Percentiles rank a stretch among this genome's conserved stretches.
Conservation (phyloP, 2,888 invertebrate species). For the Pyrocoelia pectoralis region DNA sequence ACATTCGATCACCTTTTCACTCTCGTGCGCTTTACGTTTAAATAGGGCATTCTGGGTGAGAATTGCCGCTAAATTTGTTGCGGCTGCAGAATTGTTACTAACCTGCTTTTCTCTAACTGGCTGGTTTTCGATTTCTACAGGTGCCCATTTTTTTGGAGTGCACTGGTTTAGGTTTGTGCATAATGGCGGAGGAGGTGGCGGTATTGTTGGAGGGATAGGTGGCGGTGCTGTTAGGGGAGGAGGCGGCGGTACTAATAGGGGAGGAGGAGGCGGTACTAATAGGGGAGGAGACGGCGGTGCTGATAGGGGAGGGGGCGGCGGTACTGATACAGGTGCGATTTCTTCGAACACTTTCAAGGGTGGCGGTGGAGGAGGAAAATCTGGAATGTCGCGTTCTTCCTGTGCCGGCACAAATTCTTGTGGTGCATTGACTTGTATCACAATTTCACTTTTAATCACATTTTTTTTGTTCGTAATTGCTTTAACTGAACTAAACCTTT, state of each 20-base stretch:
- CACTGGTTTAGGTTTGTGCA: not conserved
- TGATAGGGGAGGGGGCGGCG: constrained; percentile 29
- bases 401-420: not conserved
- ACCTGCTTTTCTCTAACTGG: constrained; percentile 9
- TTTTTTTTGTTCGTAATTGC: constrained; percentile 37
- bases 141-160: constrained; percentile 16
- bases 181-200: constrained; percentile 42
- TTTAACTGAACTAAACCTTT: constrained; percentile 46
- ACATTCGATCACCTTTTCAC: not conserved
- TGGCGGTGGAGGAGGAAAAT: constrained; percentile 15
- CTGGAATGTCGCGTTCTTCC: not conserved
- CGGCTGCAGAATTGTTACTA: constrained; percentile 15
- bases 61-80: constrained; percentile 29
- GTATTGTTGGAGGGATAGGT: constrained; percentile 10
- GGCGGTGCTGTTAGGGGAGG: constrained; percentile 29
- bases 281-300: constrained; percentile 24
- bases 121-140: constrained; percentile 13
- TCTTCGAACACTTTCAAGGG: not conserved
- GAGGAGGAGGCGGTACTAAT: constrained; percentile 30
- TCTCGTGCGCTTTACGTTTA: constrained; percentile 11
- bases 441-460: constrained; percentile 50
- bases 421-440: constrained; percentile 46
- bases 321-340: not conserved
- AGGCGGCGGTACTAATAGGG: constrained; percentile 25
- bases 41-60: constrained; percentile 19